Conservation (phyloP, 2,113 vertebrate genomes). For the Ctenomys sociabilis region DNA sequence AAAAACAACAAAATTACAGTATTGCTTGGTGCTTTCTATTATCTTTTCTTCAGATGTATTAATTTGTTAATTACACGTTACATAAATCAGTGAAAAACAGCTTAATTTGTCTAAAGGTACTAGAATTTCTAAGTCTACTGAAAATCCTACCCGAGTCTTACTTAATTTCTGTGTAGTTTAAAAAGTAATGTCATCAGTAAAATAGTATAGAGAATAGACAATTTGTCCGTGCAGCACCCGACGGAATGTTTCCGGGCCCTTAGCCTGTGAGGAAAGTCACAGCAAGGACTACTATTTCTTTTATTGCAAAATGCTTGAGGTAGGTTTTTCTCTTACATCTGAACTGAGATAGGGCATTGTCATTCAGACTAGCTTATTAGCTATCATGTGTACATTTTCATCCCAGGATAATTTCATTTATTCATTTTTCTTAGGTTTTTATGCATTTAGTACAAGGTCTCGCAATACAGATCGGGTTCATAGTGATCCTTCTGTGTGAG, state of each 20-base stretch:
- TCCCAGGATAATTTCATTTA: not conserved
- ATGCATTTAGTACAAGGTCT: too few species aligned
- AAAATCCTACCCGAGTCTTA: conserved; percentile 59
- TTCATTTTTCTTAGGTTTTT: too few species aligned
- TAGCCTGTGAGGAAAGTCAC: not conserved
- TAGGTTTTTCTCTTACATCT: not conserved
- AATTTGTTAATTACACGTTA: conserved; percentile 84
- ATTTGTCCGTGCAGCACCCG: not conserved
- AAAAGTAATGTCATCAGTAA: conserved; percentile 51
- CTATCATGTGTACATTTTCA: not conserved
- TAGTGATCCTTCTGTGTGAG: too few species aligned
- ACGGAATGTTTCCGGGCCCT: not conserved
- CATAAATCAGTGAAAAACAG: conserved; percentile 81
- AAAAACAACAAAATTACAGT: conserved; percentile 82
- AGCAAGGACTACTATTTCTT: not conserved
- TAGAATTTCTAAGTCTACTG: conserved; percentile 74
- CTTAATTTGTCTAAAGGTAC: conserved; percentile 69
- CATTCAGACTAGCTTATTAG: not conserved
- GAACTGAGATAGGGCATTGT: not conserved
- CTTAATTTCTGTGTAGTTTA: not conserved
- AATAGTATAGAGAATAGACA: not conserved
- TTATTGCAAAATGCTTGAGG: not conserved
- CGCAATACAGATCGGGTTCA: too few species aligned
- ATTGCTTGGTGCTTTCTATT: conserved; percentile 75
- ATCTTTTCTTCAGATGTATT: conserved; percentile 81